These are phyloP conservation scores for Hypomesus transpacificus DNA, from an alignment of 2,113 vertebrate species.

Conservation along the genomic window DNA sequence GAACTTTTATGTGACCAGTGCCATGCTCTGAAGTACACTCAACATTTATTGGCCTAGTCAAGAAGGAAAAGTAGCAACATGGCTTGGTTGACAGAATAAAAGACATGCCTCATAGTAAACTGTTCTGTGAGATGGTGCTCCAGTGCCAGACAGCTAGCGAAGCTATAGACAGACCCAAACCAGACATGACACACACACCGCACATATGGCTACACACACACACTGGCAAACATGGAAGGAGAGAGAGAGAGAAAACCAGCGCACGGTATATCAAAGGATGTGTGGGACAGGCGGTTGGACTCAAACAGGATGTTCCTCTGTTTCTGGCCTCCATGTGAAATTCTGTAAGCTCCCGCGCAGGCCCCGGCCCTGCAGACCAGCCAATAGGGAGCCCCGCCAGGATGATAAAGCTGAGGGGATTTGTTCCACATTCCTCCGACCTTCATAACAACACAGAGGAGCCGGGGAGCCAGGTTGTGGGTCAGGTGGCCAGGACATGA, in stretches of 20 bases:
- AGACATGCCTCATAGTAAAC: conserved; percentile 2
- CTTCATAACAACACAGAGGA: conserved; percentile 66
- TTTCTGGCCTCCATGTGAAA: conserved; percentile 71
- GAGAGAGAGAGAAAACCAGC: conserved; percentile 22
- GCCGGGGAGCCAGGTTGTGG: conserved; percentile 54
- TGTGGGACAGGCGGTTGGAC: conserved; percentile 55
- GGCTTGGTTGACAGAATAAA: background rate
- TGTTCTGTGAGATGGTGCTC: background rate
- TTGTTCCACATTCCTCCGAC: conserved; percentile 76
- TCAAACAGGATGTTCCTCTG: conserved; percentile 72
- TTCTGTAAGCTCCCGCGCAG: conserved; percentile 67
- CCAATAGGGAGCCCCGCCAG: conserved; percentile 57
- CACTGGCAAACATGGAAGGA: conserved; percentile 40
- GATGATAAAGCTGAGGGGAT: conserved; percentile 71
- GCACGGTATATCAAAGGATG: conserved; percentile 58
- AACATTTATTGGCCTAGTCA: conserved; percentile 14
- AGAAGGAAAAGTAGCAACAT: conserved; percentile 18
- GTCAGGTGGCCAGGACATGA: conserved; percentile 37
- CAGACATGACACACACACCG: conserved; percentile 7
- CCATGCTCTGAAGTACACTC: conserved; percentile 23
- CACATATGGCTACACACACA: conserved; percentile 20
- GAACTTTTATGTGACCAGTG: conserved; percentile 34
- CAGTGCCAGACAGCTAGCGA: background rate
- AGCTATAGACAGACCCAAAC: conserved; percentile 4
- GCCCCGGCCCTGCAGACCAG: conserved; percentile 55